Percentiles rank a stretch among this genome's conserved stretches.
Conservation (phyloP, 2,888 invertebrate species). For the Emesis russula region DNA sequence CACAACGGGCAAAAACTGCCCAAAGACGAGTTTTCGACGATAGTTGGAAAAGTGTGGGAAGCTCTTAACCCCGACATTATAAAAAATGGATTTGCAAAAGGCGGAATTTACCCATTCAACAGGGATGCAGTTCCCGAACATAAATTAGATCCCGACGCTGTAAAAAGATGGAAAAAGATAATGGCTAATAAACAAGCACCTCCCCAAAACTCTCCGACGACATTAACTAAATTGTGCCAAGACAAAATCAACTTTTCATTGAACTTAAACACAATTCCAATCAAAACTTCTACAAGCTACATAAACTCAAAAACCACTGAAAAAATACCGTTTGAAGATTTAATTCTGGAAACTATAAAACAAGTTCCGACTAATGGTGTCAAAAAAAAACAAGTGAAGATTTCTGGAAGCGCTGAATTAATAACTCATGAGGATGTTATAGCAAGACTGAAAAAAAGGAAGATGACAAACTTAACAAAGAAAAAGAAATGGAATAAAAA, state of each 20-base stretch:
- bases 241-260: background rate
- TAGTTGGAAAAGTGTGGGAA: constrained; percentile 38
- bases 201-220: background rate
- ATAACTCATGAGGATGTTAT: too few relatives aligned
- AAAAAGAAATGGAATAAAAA: too few relatives aligned
- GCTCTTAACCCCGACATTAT: background rate
- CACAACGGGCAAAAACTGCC: constrained; percentile 18
- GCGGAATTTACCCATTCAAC: constrained; percentile 44
- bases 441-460: too few relatives aligned
- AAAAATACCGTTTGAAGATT: background rate
- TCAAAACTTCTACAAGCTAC: background rate
- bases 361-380: too few relatives aligned
- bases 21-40: constrained; percentile 53
- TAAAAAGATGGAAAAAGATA: background rate
- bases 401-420: too few relatives aligned
- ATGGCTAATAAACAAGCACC: background rate
- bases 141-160: background rate
- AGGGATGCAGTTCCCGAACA: constrained; percentile 3
- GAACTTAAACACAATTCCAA: background rate
- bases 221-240: too few relatives aligned
- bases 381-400: too few relatives aligned
- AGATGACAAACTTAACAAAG: too few relatives aligned
- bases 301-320: background rate
- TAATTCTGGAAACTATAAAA: too few relatives aligned
- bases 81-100: constrained; percentile 65